Base-by-base conservation (phyloP, 2,113 vertebrate genomes). In the Bubo blakistoni region DNA sequence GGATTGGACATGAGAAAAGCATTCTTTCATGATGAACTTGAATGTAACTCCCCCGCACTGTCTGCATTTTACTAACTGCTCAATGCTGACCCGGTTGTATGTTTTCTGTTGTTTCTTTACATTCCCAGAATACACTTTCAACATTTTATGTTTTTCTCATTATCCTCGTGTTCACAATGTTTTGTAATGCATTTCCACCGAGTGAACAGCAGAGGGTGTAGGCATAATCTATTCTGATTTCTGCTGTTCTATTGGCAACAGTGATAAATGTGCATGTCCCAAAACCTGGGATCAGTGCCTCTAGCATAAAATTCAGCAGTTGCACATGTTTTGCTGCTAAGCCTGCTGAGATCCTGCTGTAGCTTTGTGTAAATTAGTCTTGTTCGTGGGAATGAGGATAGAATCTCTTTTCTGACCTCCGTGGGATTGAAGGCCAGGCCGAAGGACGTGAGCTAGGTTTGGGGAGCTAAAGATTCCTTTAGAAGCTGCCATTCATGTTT, bases 281-380 rank as follows among this genome's bases (percentile, higher is more conserved):
- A 88, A 72, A 96, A 84, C 81, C 91, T 92, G 91, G 77, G 93
- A 92, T 93, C 91, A 24, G 92, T 92, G 88, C 92, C 93, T 94
- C 54, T 51, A 96, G 85, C 93, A 91, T 80, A 81, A 81, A 94
- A 69, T 94, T 79, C 93, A 96, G 87, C 93, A 80, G 81, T 87
- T 93, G 87, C 94, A 94, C 86, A 25, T 95, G 90, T 96, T 96
- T 72, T 90, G 52, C 92, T 94, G 84, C 80, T 94, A 84, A 97
- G 95, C 91, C 95, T 94, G 95, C 90, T 91, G 95, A 96, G 94
- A 92, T 96, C 81, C 81, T 95, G 58, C 81, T 91, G 74, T 57
- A 91, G 81, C 62, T 92, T 84, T 94, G 85, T 83, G 86, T 83
- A 44, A 97, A 95, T 96, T 86, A 55, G 42, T 77, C 82, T 88